A percentile compares a stretch with the other conserved stretches of the same genome.
These are phyloP conservation scores for Myiozetetes cayanensis DNA, from an alignment of 2,113 vertebrate species.

Conservation along the genomic window DNA sequence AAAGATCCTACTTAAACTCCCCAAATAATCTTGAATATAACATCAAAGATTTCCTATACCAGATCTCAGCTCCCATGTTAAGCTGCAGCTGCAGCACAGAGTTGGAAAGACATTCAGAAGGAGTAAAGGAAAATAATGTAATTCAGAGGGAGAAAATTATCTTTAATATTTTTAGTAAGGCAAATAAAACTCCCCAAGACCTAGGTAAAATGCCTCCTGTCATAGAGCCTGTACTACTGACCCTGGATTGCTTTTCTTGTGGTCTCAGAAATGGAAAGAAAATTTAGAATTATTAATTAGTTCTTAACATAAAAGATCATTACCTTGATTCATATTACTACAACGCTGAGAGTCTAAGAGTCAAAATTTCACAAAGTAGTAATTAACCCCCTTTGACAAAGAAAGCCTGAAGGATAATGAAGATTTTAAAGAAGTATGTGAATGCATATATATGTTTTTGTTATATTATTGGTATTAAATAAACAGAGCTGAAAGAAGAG, in stretches of 20 bases:
- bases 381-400: background rate
- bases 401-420: background rate
- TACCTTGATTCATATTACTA: background rate
- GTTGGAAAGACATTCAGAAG: background rate
- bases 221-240: background rate
- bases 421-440: background rate
- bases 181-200: background rate
- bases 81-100: background rate
- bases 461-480: background rate
- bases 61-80: background rate
- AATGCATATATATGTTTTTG: background rate
- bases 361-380: background rate
- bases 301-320: background rate
- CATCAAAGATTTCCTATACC: background rate
- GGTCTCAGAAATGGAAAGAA: background rate
- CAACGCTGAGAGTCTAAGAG: background rate
- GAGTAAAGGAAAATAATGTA: background rate
- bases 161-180: background rate
- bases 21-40: background rate
- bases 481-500: background rate
- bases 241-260: background rate
- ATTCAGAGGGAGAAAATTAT: background rate
- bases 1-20: background rate
- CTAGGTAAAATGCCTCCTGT: background rate
- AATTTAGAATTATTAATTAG: background rate